A percentile compares a stretch with the other conserved stretches of the same genome.
These are phyloP conservation scores for Melanogrammus aeglefinus DNA, from an alignment of 2,797 vertebrate species.

Conservation along the genomic window DNA sequence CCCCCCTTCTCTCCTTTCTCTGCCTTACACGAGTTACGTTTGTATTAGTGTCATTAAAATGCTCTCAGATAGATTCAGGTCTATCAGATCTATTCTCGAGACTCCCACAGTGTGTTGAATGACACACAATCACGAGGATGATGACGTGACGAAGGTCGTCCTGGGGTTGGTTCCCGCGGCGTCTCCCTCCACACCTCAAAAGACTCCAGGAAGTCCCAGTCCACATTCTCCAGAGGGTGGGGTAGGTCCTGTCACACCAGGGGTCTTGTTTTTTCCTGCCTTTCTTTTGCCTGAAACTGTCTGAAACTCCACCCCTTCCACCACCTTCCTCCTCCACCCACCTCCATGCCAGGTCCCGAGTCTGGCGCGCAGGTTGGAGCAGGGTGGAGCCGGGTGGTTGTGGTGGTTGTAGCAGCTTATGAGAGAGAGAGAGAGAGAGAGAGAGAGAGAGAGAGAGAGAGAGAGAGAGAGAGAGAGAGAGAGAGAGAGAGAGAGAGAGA, in stretches of 20 bases:
- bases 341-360: too few relatives aligned
- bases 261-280: constrained; percentile 50
- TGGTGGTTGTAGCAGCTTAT: constrained; percentile 56
- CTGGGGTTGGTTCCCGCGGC: neutral
- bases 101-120: too few relatives aligned
- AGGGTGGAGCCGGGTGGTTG: constrained; percentile 44
- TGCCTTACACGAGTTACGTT: too few relatives aligned
- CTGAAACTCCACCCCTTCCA: neutral
- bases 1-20: too few relatives aligned
- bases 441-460: neutral
- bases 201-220: neutral
- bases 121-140: neutral
- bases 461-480: neutral
- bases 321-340: constrained; percentile 15
- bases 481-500: neutral
- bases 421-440: constrained; percentile 17
- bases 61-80: neutral
- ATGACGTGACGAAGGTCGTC: neutral
- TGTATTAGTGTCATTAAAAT: neutral
- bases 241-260: constrained; percentile 35
- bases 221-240: constrained; percentile 55
- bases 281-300: constrained; percentile 2
- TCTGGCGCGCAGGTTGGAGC: constrained; percentile 29
- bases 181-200: constrained; percentile 28
- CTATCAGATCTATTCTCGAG: too few relatives aligned